phyloP scores from a whole-genome alignment of 2,113 vertebrate species.

The Stictonetta naevosa region DNA sequence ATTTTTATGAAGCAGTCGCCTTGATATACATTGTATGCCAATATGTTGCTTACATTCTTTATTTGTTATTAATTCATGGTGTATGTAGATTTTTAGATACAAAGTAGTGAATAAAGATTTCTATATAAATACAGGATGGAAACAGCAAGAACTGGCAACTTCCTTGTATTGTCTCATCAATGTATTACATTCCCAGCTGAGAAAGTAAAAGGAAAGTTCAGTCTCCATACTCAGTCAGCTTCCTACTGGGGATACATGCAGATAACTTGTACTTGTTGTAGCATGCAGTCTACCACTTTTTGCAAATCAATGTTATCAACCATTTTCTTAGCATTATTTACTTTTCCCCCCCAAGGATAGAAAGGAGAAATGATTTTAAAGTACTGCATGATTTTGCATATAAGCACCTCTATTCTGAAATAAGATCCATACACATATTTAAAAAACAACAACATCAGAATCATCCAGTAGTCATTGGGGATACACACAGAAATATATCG shows the following conservation, averaged over 20 bases:
- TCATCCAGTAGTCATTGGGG: background rate
- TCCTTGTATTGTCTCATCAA: background rate
- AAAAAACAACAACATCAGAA: background rate
- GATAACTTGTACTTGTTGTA: background rate
- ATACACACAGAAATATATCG: background rate
- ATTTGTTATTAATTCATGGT: background rate
- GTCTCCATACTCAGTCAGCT: background rate
- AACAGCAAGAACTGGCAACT: background rate
- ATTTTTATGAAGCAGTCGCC: background rate
- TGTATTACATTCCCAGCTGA: background rate
- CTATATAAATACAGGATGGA: background rate
- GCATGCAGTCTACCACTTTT: background rate
- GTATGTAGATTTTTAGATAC: background rate
- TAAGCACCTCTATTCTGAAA: background rate
- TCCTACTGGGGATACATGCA: background rate
- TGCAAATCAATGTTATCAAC: background rate
- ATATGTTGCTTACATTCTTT: background rate
- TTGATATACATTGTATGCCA: background rate
- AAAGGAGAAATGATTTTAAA: background rate
- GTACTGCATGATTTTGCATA: background rate
- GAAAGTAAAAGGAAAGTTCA: background rate
- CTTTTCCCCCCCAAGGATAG: accelerated
- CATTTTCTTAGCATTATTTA: background rate
- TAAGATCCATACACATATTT: background rate
- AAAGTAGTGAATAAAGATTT: background rate